Percentiles rank a stretch among this genome's conserved stretches.
These are phyloP conservation scores for Aleiodes sp. DNA, from an alignment of 1,140 invertebrate species.

Conservation along the genomic window DNA sequence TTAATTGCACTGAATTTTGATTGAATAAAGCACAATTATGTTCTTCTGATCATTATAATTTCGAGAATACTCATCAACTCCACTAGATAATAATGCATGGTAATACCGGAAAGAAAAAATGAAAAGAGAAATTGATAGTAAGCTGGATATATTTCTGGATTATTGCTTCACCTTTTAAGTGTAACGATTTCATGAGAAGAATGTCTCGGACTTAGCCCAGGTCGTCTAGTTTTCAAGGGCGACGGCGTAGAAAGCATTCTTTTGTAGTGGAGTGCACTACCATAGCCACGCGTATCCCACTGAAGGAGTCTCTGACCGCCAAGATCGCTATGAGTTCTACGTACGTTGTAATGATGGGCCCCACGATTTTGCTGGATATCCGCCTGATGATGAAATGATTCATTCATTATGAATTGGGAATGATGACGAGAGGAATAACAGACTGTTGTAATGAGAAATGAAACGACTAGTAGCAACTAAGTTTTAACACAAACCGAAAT, in stretches of 20 bases:
- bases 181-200: conserved; percentile 64
- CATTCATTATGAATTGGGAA: not conserved
- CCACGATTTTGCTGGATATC: conserved; percentile 67
- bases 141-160: not conserved
- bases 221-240: conserved; percentile 69
- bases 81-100: too few species aligned
- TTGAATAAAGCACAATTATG: too few species aligned
- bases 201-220: conserved; percentile 65
- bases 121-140: conserved; percentile 9
- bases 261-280: conserved; percentile 53
- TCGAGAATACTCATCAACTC: too few species aligned
- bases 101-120: not conserved
- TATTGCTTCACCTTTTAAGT: conserved; percentile 54
- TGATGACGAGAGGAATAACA: not conserved
- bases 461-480: too few species aligned
- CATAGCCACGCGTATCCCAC: conserved; percentile 68
- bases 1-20: too few species aligned
- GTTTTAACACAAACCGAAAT: too few species aligned
- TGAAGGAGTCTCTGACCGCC: conserved; percentile 69
- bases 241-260: conserved; percentile 72
- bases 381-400: conserved; percentile 57
- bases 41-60: too few species aligned
- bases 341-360: conserved; percentile 65
- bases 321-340: conserved; percentile 71
- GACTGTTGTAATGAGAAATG: too few species aligned